A percentile compares a stretch with the other conserved stretches of the same genome.
These are phyloP conservation scores for Phalanger gymnotis DNA, from an alignment of 2,797 vertebrate genomes.

Conservation along the genomic window DNA sequence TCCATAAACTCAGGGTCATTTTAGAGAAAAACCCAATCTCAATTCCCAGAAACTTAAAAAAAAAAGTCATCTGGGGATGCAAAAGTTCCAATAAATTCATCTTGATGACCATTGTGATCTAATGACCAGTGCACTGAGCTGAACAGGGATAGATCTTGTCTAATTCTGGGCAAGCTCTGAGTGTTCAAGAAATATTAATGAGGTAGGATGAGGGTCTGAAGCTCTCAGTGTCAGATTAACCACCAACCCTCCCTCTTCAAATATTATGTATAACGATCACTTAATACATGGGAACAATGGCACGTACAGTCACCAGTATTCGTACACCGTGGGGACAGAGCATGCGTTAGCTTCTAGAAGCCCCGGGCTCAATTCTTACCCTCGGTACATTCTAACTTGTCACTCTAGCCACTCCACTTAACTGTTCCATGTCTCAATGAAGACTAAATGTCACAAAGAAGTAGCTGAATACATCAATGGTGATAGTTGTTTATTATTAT, in stretches of 20 bases:
- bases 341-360: not conserved
- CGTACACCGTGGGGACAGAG: not conserved
- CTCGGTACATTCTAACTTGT: not conserved
- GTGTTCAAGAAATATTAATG: not conserved
- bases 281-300: not conserved
- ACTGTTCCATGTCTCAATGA: not conserved
- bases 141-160: not conserved
- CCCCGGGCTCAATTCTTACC: not conserved
- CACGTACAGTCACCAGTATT: not conserved
- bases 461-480: not conserved
- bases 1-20: conserved; percentile 4
- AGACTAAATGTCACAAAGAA: not conserved
- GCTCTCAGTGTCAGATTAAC: not conserved
- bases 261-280: not conserved
- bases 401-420: not conserved
- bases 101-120: conserved; percentile 15
- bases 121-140: conserved; percentile 2
- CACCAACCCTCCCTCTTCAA: not conserved
- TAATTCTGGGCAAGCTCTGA: not conserved
- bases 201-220: not conserved
- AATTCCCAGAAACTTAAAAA: not conserved
- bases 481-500: not conserved
- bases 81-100: not conserved
- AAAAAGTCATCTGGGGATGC: not conserved
- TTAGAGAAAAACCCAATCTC: conserved; percentile 5